Evolutionary conservation across 2,888 invertebrate genomes (phyloP).

Genomic region (Erannis defoliaria): DNA sequence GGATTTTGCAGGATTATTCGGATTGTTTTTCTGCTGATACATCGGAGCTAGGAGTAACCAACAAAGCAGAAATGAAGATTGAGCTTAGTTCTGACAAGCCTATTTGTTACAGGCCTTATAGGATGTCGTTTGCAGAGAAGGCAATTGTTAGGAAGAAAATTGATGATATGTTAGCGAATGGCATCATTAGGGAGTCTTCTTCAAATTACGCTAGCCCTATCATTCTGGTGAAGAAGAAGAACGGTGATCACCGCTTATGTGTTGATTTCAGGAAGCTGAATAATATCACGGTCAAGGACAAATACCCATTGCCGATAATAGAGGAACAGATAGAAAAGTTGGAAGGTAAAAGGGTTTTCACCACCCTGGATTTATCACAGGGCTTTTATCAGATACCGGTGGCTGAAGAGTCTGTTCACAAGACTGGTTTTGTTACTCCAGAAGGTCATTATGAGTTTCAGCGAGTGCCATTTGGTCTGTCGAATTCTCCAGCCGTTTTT

Average conservation of each 20-base stretch:
- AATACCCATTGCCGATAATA: not conserved
- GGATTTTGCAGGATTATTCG: too few species aligned
- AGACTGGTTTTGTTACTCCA: conserved; percentile 6
- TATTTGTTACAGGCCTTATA: not conserved
- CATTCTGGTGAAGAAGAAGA: conserved; percentile 7
- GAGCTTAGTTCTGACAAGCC: not conserved
- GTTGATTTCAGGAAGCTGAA: conserved; percentile 11
- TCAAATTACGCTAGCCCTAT: conserved; percentile 10
- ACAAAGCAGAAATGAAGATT: not conserved
- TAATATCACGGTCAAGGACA: not conserved
- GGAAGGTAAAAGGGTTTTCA: not conserved
- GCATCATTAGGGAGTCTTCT: not conserved
- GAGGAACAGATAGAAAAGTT: conserved; percentile 5
- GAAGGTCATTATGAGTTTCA: conserved; percentile 6
- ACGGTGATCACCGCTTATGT: conserved; percentile 2
- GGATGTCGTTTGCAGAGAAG: not conserved
- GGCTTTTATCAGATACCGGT: conserved; percentile 14
- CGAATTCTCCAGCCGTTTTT: conserved; percentile 14
- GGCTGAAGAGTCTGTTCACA: not conserved
- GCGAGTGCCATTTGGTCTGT: conserved; percentile 10
- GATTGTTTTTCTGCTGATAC: not conserved
- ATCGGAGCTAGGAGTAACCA: not conserved
- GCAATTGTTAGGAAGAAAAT: not conserved
- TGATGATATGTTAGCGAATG: not conserved
- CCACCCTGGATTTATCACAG: not conserved